Percentiles rank a stretch among this genome's conserved stretches.
Conservation (phyloP, 2,888 invertebrate species). For the Pheosia tremula region DNA sequence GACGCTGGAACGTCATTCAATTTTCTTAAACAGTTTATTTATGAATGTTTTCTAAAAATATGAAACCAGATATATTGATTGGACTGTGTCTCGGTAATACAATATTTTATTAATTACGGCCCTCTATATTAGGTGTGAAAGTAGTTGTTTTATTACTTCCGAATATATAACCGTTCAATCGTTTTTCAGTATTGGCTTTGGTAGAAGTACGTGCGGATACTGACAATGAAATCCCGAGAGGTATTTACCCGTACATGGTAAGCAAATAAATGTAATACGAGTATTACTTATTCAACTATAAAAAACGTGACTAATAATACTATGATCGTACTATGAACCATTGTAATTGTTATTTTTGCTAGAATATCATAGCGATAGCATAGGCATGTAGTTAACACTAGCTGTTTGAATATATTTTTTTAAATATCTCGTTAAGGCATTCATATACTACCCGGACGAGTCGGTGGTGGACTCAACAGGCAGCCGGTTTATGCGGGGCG, state of each 20-base stretch:
- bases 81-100: slow-evolving; percentile 59
- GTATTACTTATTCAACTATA: no score
- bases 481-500: slow-evolving; percentile 59
- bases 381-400: no score
- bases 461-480: slow-evolving; percentile 54
- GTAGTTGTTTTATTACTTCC: background rate
- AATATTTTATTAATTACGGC: slow-evolving; percentile 18
- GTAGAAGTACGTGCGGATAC: slow-evolving; percentile 51
- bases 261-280: slow-evolving; percentile 19
- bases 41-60: slow-evolving; percentile 51
- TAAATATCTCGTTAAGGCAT: slow-evolving; percentile 54
- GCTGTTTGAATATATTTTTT: no score
- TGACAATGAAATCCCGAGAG: slow-evolving; percentile 61
- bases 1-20: slow-evolving; percentile 47
- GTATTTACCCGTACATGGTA: slow-evolving; percentile 68
- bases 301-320: no score
- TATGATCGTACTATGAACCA: no score
- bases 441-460: slow-evolving; percentile 70
- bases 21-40: slow-evolving; percentile 45
- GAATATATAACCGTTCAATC: background rate
- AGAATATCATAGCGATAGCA: no score
- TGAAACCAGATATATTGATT: slow-evolving; percentile 56
- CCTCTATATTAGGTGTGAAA: background rate
- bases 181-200: slow-evolving; percentile 44
- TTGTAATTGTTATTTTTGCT: no score